Percentiles rank a stretch among this genome's conserved stretches.
These are phyloP conservation scores for Magallana ariakensis DNA, from an alignment of 1,140 invertebrate genomes.

Conservation along the genomic window DNA sequence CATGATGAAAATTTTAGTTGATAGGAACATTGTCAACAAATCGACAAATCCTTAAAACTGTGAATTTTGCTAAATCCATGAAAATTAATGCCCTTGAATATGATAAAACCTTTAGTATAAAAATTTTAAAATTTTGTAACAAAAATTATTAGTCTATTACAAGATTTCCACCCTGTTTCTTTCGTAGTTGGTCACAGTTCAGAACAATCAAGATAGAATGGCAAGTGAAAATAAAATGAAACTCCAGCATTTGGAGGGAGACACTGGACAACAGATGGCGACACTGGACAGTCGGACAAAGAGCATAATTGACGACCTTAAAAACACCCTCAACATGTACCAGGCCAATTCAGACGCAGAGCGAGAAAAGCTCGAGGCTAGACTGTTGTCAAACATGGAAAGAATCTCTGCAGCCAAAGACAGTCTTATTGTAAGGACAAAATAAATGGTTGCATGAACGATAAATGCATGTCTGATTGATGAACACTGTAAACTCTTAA, in stretches of 20 bases:
- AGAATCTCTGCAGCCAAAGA: slow-evolving; percentile 63
- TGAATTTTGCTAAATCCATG: no score
- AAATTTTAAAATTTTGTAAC: no score
- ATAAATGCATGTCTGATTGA: background rate
- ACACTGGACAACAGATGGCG: slow-evolving; percentile 72
- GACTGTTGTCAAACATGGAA: slow-evolving; percentile 67
- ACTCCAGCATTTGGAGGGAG: slow-evolving; percentile 73
- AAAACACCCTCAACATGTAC: slow-evolving; percentile 64
- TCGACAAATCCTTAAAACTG: no score
- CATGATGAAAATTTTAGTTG: background rate
- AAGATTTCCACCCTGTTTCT: background rate
- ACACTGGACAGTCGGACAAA: slow-evolving; percentile 74
- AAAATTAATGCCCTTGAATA: no score
- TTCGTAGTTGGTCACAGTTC: slow-evolving; percentile 51
- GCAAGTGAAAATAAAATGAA: slow-evolving; percentile 72
- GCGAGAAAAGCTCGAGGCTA: slow-evolving; percentile 73
- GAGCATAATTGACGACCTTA: slow-evolving; percentile 75
- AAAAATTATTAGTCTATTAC: no score
- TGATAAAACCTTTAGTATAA: no score
- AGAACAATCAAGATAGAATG: slow-evolving; percentile 65
- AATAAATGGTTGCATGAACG: background rate
- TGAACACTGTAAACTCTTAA: no score
- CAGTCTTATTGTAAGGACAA: slow-evolving; percentile 63
- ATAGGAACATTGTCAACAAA: no score
- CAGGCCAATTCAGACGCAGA: slow-evolving; percentile 69